Conservation (phyloP, 2,797 vertebrate species). For the Gila robusta region DNA sequence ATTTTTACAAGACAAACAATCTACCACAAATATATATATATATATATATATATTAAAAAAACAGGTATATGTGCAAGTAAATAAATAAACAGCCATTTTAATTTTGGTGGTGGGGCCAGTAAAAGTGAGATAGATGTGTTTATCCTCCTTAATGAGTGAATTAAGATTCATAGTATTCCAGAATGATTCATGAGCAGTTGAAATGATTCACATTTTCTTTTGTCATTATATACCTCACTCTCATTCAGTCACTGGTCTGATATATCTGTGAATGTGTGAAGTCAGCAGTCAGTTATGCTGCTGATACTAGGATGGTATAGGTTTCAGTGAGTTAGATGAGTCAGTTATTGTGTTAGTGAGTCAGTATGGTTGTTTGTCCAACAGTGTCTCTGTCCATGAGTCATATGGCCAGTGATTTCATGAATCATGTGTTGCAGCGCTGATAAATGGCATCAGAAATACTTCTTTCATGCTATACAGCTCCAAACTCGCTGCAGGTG, state of each 20-base stretch:
- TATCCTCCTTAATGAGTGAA: slow-evolving; percentile 9
- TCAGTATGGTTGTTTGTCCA: slow-evolving; percentile 52
- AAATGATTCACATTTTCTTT: not conserved
- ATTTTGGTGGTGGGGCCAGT: not conserved
- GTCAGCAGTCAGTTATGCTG: not conserved
- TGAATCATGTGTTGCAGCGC: slow-evolving; percentile 43
- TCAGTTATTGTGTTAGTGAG: slow-evolving; percentile 48
- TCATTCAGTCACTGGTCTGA: slow-evolving; percentile 14
- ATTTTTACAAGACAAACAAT: not conserved
- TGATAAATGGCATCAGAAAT: not conserved
- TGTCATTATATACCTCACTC: not conserved
- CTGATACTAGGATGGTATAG: slow-evolving; percentile 24
- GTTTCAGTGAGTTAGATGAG: slow-evolving; percentile 47
- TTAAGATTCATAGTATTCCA: not conserved
- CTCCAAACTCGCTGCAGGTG: slow-evolving; percentile 17
- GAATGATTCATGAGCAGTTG: not conserved
- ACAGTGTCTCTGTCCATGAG: slow-evolving; percentile 52
- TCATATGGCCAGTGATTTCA: slow-evolving; percentile 58
- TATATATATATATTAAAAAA: not conserved
- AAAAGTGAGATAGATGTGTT: not conserved
- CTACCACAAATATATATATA: not conserved
- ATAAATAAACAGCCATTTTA: not conserved
- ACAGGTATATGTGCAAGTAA: not conserved
- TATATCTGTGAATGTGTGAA: slow-evolving; percentile 18
- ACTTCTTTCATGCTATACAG: not conserved